A percentile compares a stretch with the other conserved stretches of the same genome.
Conservation (phyloP, 2,113 vertebrate genomes). For the Mobula birostris region DNA sequence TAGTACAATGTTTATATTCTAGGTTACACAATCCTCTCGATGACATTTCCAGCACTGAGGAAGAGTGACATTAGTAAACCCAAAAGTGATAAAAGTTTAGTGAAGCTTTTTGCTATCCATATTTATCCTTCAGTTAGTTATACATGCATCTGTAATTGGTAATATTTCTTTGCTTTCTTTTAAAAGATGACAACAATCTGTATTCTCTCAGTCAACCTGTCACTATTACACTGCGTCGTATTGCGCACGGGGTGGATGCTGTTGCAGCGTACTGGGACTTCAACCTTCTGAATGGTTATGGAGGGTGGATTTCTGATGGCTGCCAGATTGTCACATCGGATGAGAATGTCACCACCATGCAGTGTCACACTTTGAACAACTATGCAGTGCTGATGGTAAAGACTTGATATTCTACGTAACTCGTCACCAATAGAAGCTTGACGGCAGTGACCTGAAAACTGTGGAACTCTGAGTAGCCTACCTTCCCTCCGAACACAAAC, state of each 20-base stretch:
- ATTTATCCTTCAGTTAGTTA: neutral
- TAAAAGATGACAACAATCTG: constrained; percentile 65
- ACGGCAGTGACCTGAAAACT: neutral
- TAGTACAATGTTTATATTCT: neutral
- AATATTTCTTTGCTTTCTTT: constrained; percentile 24
- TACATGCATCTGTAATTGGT: constrained; percentile 8
- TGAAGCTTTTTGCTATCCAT: neutral
- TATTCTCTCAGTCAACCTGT: constrained; percentile 62
- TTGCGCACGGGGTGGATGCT: constrained; percentile 76
- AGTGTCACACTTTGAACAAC: constrained; percentile 82
- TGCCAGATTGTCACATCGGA: constrained; percentile 78
- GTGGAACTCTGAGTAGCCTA: neutral
- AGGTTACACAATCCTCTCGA: neutral
- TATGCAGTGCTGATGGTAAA: constrained; percentile 89
- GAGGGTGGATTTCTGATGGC: constrained; percentile 84
- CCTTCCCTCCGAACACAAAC: neutral
- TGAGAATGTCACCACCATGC: constrained; percentile 84
- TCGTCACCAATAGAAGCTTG: no score
- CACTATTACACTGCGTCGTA: constrained; percentile 78
- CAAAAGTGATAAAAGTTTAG: neutral
- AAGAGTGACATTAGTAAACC: neutral
- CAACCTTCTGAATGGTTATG: constrained; percentile 76
- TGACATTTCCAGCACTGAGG: neutral
- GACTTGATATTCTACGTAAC: neutral
- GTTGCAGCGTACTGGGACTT: constrained; percentile 85